Conservation (phyloP, 2,113 vertebrate species). For the Entelurus aequoreus region DNA sequence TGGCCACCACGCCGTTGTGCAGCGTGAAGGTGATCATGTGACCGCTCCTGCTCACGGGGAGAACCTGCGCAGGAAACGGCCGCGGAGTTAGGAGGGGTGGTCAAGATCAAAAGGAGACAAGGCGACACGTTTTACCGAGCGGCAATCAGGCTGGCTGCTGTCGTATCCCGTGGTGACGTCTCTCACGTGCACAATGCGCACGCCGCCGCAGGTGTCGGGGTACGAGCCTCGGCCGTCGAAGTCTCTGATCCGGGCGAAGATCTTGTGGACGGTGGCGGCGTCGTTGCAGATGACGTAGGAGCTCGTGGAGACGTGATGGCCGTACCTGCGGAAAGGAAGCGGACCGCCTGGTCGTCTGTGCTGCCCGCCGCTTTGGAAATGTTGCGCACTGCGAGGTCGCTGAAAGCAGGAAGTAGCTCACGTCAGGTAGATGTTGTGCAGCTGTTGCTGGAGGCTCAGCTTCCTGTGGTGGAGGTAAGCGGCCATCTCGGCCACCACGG, state of each 20-base stretch:
- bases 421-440: slow-evolving; percentile 80
- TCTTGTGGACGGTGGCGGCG: slow-evolving; percentile 79
- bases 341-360: too few species aligned
- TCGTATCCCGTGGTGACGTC: slow-evolving; percentile 91
- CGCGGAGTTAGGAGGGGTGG: too few species aligned
- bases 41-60: slow-evolving; percentile 83
- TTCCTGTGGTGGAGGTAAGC: slow-evolving; percentile 75
- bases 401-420: slow-evolving; percentile 50
- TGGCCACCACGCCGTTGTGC: slow-evolving; percentile 86
- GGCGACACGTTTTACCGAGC: slow-evolving; percentile 69
- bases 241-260: slow-evolving; percentile 84
- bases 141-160: slow-evolving; percentile 78
- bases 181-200: slow-evolving; percentile 75
- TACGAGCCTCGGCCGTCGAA: slow-evolving; percentile 74
- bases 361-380: neutral
- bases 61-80: slow-evolving; percentile 67
- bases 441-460: slow-evolving; percentile 77
- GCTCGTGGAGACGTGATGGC: slow-evolving; percentile 85
- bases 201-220: slow-evolving; percentile 74
- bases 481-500: slow-evolving; percentile 87
- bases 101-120: neutral
- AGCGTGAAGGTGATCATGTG: slow-evolving; percentile 95
- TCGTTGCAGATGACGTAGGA: slow-evolving; percentile 90
- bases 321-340: slow-evolving; percentile 76
- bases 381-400: neutral